Conservation (phyloP, 2,113 vertebrate species). For the Cheilinus undulatus region DNA sequence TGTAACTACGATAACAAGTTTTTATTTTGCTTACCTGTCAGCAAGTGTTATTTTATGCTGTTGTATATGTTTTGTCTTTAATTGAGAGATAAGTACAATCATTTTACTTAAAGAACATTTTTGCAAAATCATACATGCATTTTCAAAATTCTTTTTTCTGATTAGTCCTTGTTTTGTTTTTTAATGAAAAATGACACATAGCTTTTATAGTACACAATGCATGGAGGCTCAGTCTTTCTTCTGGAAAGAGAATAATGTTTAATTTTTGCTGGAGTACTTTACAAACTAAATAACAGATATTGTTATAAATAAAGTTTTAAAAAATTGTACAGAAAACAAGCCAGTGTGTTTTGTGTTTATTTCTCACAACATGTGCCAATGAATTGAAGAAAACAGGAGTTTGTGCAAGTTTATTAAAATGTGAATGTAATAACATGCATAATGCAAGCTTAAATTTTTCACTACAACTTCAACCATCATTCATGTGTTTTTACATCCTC, state of each 20-base stretch:
- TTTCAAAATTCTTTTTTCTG: constrained; percentile 73
- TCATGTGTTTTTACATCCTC: neutral
- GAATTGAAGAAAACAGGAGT: neutral
- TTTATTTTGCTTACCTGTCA: constrained; percentile 70
- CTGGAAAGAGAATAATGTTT: constrained; percentile 90
- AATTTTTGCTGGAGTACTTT: constrained; percentile 96
- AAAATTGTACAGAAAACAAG: constrained; percentile 74
- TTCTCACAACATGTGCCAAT: neutral
- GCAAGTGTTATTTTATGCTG: constrained; percentile 68
- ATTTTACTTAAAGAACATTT: constrained; percentile 74
- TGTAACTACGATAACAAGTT: constrained; percentile 69
- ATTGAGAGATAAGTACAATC: constrained; percentile 79
- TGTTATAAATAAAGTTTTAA: constrained; percentile 94
- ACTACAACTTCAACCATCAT: neutral
- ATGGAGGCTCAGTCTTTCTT: constrained; percentile 85
- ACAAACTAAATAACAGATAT: constrained; percentile 95
- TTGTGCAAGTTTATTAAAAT: neutral
- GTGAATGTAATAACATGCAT: too few relatives aligned
- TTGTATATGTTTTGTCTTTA: constrained; percentile 69
- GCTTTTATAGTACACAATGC: constrained; percentile 87
- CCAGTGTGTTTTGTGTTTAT: constrained; percentile 34
- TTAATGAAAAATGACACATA: constrained; percentile 75
- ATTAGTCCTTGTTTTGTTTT: constrained; percentile 68
- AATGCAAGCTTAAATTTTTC: too few relatives aligned
- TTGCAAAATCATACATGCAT: constrained; percentile 80